These are phyloP conservation scores for Amiota communis DNA, from an alignment of 2,888 invertebrate species.

Conservation along the genomic window DNA sequence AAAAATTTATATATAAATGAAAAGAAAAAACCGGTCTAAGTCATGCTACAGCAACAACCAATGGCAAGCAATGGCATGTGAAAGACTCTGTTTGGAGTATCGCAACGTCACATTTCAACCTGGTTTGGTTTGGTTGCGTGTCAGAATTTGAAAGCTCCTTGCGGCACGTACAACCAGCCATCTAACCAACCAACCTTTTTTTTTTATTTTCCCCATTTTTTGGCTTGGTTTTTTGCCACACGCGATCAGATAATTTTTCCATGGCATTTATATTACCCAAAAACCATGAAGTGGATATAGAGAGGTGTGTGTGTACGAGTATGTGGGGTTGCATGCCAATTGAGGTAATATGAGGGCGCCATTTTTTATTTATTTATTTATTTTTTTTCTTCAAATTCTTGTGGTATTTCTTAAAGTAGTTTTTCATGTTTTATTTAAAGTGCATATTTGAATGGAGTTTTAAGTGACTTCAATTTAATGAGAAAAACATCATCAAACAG, in stretches of 20 bases:
- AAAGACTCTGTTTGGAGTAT: constrained; percentile 29
- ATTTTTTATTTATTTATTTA: constrained; percentile 46
- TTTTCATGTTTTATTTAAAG: not conserved
- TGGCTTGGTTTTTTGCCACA: constrained; percentile 54
- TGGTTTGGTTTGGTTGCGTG: not conserved
- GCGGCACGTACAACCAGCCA: constrained; percentile 56
- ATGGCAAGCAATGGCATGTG: constrained; percentile 62
- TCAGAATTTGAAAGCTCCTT: not conserved
- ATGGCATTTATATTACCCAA: constrained; percentile 57
- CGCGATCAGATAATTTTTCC: constrained; percentile 63
- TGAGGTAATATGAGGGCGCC: constrained; percentile 57
- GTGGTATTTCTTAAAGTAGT: not conserved
- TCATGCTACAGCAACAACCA: constrained; percentile 41
- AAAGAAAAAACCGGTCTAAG: constrained; percentile 22
- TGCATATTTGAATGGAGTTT: constrained; percentile 5
- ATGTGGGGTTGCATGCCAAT: constrained; percentile 54
- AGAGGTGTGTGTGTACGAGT: constrained; percentile 41
- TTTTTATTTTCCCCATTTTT: constrained; percentile 5
- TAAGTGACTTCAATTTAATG: constrained; percentile 10
- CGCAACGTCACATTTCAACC: constrained; percentile 21
- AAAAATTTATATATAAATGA: constrained; percentile 36
- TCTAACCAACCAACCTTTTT: constrained; percentile 52
- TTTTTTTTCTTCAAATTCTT: not conserved
- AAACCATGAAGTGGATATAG: constrained; percentile 44
- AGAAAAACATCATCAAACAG: not conserved